Evolutionary conservation across 2,797 vertebrate species (phyloP).

Genomic region (Acipenser ruthenus): DNA sequence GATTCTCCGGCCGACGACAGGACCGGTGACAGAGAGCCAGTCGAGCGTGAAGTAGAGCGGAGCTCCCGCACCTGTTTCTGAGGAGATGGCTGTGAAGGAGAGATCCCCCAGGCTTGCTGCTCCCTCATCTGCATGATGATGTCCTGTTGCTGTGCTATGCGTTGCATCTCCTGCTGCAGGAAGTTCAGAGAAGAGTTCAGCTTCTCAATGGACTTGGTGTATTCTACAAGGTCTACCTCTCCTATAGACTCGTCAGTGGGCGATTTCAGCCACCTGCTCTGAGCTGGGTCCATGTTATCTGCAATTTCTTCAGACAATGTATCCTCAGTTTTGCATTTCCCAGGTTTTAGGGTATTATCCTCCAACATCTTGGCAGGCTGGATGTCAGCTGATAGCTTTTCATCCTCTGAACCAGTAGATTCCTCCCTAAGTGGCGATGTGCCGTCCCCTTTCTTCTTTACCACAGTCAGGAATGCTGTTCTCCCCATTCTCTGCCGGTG

Average conservation of each 20-base stretch:
- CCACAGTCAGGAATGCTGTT: conserved; percentile 88
- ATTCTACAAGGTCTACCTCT: conserved; percentile 84
- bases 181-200: conserved; percentile 85
- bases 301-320: conserved; percentile 47
- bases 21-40: conserved; percentile 65
- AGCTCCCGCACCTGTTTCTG: conserved; percentile 72
- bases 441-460: conserved; percentile 84
- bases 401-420: conserved; percentile 59
- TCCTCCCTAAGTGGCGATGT: conserved; percentile 67
- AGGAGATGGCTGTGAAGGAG: conserved; percentile 73
- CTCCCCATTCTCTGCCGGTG: conserved; percentile 93
- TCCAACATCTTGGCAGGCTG: conserved; percentile 26
- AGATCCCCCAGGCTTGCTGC: conserved; percentile 85
- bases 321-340: conserved; percentile 50
- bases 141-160: conserved; percentile 90
- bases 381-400: conserved; percentile 53
- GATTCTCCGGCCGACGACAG: conserved; percentile 63
- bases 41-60: conserved; percentile 68
- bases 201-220: conserved; percentile 91
- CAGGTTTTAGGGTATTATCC: conserved; percentile 49
- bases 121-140: conserved; percentile 96
- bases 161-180: conserved; percentile 93
- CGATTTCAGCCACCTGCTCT: conserved; percentile 66
- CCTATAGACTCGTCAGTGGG: conserved; percentile 62
- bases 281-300: conserved; percentile 61